phyloP scores from a whole-genome alignment of 2,113 vertebrate species.

The Bucco capensis region DNA sequence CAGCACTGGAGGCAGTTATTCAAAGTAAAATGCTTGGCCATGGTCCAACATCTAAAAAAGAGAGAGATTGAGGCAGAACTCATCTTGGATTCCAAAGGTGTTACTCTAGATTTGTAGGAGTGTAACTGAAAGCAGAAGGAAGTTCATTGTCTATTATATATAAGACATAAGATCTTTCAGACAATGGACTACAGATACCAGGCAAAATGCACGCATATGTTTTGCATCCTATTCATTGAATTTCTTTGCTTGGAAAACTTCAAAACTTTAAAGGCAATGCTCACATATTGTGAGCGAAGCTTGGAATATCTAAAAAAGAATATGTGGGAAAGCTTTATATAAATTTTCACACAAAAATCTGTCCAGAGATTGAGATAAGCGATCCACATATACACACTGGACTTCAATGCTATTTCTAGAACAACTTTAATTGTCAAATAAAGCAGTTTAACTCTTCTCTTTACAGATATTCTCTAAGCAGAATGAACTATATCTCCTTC shows the following conservation, averaged over 20 bases:
- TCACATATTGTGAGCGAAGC: not conserved
- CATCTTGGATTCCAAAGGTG: conserved; percentile 39
- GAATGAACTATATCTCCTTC: not conserved
- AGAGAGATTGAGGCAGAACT: not conserved
- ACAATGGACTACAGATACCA: not conserved
- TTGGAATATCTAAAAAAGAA: not conserved
- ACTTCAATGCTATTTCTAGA: not conserved
- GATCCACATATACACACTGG: not conserved
- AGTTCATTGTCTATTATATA: not conserved
- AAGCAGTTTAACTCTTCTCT: not conserved
- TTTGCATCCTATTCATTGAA: not conserved
- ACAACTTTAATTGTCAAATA: not conserved
- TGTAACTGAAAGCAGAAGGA: conserved; percentile 24
- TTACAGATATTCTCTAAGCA: not conserved
- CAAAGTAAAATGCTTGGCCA: not conserved
- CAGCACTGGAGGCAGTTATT: not conserved
- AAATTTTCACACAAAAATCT: not conserved
- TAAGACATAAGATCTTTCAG: not conserved
- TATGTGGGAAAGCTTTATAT: not conserved
- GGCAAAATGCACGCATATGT: not conserved
- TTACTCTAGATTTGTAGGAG: conserved; percentile 1
- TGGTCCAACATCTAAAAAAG: not conserved
- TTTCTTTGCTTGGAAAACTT: not conserved
- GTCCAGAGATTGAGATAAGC: not conserved
- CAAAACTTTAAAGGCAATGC: not conserved